These are phyloP conservation scores for Sesamia inferens DNA, from an alignment of 2,888 invertebrate species.

Conservation along the genomic window DNA sequence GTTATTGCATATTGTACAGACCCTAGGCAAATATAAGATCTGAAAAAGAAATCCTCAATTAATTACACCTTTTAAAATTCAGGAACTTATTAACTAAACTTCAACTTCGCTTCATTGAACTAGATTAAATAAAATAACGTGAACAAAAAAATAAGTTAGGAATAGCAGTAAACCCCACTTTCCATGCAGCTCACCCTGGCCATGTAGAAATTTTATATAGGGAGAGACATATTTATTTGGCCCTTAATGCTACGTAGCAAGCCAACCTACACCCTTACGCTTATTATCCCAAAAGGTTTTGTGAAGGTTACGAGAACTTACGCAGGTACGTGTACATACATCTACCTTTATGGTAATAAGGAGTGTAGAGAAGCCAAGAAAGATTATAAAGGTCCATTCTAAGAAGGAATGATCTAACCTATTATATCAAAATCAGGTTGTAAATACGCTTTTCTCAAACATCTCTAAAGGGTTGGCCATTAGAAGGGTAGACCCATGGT, in stretches of 20 bases:
- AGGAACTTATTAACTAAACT: not conserved
- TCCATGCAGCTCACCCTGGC: too few relatives aligned
- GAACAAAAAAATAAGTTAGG: too few relatives aligned
- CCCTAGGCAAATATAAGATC: too few relatives aligned
- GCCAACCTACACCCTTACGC: slow-evolving; percentile 17
- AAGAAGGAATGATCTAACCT: slow-evolving; percentile 5
- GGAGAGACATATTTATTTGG: slow-evolving; percentile 14
- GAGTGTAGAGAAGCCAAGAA: not conserved
- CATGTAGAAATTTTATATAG: slow-evolving; percentile 22
- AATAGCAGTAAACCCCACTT: too few relatives aligned
- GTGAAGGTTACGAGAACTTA: slow-evolving; percentile 19
- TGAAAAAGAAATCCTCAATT: not conserved
- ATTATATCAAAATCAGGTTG: slow-evolving; percentile 2
- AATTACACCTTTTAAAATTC: not conserved
- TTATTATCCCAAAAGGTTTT: slow-evolving; percentile 39
- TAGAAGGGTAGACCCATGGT: not conserved
- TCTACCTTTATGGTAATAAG: not conserved
- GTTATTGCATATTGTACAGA: not conserved
- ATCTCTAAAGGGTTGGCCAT: not conserved
- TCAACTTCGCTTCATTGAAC: not conserved
- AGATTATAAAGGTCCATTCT: slow-evolving; percentile 6
- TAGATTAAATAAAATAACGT: not conserved
- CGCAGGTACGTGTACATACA: not conserved
- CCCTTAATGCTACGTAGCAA: not conserved
- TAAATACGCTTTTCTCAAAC: slow-evolving; percentile 22